These are phyloP conservation scores for Parazoanthus atlanticus DNA, from an alignment of 92 coral and sea anemone species.

Conservation along the genomic window DNA sequence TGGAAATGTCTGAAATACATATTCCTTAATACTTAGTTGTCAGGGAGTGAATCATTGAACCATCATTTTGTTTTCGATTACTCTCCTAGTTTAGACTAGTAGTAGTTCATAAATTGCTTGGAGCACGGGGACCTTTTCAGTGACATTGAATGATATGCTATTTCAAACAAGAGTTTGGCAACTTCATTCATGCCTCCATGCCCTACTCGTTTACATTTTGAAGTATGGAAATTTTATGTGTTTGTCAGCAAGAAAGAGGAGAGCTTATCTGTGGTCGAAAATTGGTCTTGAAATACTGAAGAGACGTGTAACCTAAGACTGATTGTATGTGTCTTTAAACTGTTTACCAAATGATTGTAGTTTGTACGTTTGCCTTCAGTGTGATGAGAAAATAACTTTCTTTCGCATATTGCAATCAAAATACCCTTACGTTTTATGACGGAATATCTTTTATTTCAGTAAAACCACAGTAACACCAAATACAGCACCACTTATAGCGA, in stretches of 20 bases:
- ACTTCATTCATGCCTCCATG: neutral
- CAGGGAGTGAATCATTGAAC: neutral
- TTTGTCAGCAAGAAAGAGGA: neutral
- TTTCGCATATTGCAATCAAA: neutral
- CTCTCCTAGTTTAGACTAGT: neutral
- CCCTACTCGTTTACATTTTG: neutral
- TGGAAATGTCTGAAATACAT: slow-evolving; percentile 7
- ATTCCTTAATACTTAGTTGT: neutral
- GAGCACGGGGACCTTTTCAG: neutral
- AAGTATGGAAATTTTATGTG: neutral
- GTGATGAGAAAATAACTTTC: neutral
- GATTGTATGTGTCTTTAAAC: neutral
- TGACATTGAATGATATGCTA: neutral
- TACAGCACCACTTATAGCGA: neutral
- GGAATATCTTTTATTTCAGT: neutral
- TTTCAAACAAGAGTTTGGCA: neutral
- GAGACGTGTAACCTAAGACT: slow-evolving; percentile 32
- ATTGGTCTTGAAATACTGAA: neutral
- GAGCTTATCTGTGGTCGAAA: neutral
- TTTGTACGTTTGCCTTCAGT: slow-evolving; percentile 29
- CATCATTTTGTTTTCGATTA: slow-evolving; percentile 38
- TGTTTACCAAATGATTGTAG: slow-evolving; percentile 24
- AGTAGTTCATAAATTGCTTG: neutral
- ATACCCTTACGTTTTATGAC: neutral
- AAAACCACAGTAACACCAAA: neutral